phyloP scores from a whole-genome alignment of 1,140 invertebrate genomes.

The Procambarus clarkii region DNA sequence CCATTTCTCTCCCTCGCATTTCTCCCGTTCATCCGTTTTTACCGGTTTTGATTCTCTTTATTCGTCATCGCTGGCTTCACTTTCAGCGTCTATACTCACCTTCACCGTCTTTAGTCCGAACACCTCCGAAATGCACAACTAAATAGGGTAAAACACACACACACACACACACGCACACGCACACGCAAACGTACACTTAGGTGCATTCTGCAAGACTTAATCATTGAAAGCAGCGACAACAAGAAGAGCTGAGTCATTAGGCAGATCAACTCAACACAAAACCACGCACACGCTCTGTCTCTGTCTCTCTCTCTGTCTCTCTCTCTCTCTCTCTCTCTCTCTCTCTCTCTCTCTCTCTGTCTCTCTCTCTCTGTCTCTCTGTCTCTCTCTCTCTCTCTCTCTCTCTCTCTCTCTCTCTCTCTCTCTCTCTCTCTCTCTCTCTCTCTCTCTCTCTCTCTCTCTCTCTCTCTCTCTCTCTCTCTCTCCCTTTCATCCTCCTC shows the following conservation, averaged over 20 bases:
- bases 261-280: background rate
- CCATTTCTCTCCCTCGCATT: constrained; percentile 68
- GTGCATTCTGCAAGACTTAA: too few species aligned
- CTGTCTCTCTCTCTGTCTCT: background rate
- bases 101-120: constrained; percentile 46
- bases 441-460: too few species aligned
- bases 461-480: too few species aligned
- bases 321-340: background rate
- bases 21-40: constrained; percentile 70
- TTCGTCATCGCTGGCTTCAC: constrained; percentile 67
- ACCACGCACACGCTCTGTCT: background rate
- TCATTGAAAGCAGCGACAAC: too few species aligned
- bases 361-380: background rate
- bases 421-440: constrained; percentile 3
- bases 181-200: too few species aligned
- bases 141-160: background rate
- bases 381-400: background rate
- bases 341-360: background rate
- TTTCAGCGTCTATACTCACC: constrained; percentile 46
- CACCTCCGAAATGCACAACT: background rate
- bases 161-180: too few species aligned
- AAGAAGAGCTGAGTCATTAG: background rate
- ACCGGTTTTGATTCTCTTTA: constrained; percentile 71
- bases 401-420: background rate
- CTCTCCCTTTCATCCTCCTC: too few species aligned